Base-by-base conservation (phyloP, 2,113 vertebrate genomes). In the Anser cygnoides region DNA sequence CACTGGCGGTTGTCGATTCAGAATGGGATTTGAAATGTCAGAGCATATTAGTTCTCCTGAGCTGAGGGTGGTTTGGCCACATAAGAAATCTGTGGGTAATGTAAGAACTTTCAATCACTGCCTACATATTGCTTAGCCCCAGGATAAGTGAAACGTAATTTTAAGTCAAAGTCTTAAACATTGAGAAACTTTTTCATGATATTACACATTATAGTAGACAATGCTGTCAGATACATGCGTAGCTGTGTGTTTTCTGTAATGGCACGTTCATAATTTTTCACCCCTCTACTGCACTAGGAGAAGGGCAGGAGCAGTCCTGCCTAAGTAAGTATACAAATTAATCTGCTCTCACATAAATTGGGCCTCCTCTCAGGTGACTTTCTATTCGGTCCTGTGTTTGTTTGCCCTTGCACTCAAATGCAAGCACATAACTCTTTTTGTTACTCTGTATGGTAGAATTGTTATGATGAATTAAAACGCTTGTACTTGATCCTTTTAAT, bases 51-150 rank as follows among this genome's bases (percentile, higher is more conserved):
- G 8, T 25, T 93, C 31, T 84, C 28, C 75, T 63, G 71, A 87
- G 50, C 33, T 73, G 63, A 92, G 77, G 70, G 35, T 96, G 50
- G 80, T 89, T 83, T 89, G 59, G 35, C 65, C 58, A 29, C 37
- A 0, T 10, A 43, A 66, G 66, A 87, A 29, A n/a, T 90, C 43
- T 52, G 4, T 84, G 80, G 77, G 72, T 80, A 87, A 87, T 19
- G 10, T 55, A 74, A 95, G 89, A 90, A 93, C 82, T 96, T 97
- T 79, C 74, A 90, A 8, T 94, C 71, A 72, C 80, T 97, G 87
- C 65, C 93, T 95, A 57, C 59, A 18, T 74, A 73, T 13, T 92
- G 49, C 68, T 82, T 95, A 93, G 67, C 67, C 73, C 72, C 37
- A 91, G 66, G 59, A 89, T 44, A 76, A 84, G 49, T 43, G 75